Conservation (phyloP, 1,140 invertebrate genomes). For the Penaeus chinensis region DNA sequence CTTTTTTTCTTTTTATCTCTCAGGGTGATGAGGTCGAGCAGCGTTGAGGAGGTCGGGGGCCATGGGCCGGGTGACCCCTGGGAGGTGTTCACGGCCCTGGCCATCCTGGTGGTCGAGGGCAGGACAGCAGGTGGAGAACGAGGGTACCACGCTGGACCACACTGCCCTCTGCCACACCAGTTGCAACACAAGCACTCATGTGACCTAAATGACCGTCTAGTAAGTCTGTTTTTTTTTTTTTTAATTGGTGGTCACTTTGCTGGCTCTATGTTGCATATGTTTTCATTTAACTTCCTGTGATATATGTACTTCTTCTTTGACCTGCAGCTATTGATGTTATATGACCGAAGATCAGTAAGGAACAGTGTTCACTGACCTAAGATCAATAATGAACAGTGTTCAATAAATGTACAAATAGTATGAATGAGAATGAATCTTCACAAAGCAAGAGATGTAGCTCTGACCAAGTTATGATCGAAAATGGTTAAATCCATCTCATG, state of each 20-base stretch:
- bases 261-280: not conserved
- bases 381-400: no score
- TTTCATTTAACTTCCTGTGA: no score
- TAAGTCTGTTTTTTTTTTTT: conserved; percentile 66
- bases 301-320: no score
- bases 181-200: conserved; percentile 71
- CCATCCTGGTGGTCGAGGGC: conserved; percentile 77
- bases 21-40: conserved; percentile 50
- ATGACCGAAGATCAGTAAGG: no score
- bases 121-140: conserved; percentile 75
- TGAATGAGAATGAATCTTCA: no score
- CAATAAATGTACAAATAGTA: no score
- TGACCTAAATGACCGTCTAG: conserved; percentile 72
- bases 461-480: no score
- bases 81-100: conserved; percentile 73
- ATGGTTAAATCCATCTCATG: no score
- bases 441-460: no score
- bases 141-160: conserved; percentile 80
- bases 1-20: not conserved
- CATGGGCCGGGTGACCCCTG: conserved; percentile 64
- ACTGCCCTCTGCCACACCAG: conserved; percentile 72
- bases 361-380: no score
- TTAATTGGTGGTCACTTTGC: not conserved
- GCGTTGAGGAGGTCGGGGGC: conserved; percentile 51
- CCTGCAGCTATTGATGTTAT: no score